Conservation (phyloP, 2,888 invertebrate genomes). For the Diarsia rubi region DNA sequence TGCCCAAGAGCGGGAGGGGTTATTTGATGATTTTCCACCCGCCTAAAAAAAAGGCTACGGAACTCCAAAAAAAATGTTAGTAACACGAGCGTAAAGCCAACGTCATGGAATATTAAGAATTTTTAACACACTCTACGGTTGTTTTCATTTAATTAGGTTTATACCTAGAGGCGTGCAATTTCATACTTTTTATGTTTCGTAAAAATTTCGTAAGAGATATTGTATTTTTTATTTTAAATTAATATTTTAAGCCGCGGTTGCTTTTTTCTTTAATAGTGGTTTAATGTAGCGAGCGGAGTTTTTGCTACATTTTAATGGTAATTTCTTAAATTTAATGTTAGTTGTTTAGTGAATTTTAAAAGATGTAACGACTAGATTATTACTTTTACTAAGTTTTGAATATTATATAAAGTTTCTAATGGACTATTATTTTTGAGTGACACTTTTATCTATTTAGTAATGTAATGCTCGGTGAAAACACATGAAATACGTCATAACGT, state of each 20-base stretch:
- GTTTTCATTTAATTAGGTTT: slow-evolving; percentile 50
- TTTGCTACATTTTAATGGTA: not conserved
- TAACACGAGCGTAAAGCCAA: slow-evolving; percentile 32
- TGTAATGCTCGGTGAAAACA: not conserved
- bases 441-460: not conserved
- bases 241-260: slow-evolving; percentile 23
- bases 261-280: slow-evolving; percentile 10
- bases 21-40: too few relatives aligned
- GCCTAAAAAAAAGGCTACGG: too few relatives aligned
- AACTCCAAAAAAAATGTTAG: slow-evolving; percentile 36
- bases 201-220: slow-evolving; percentile 51
- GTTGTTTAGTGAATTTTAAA: not conserved
- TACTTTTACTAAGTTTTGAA: not conserved
- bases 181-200: slow-evolving; percentile 59
- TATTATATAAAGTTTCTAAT: not conserved
- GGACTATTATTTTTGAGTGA: slow-evolving; percentile 22
- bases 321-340: slow-evolving; percentile 2
- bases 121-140: slow-evolving; percentile 50
- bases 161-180: slow-evolving; percentile 51
- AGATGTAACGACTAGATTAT: slow-evolving; percentile 15
- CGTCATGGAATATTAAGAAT: slow-evolving; percentile 45
- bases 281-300: slow-evolving; percentile 15
- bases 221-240: slow-evolving; percentile 41
- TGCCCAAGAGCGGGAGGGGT: too few relatives aligned
- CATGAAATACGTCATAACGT: not conserved